Evolutionary conservation across 2,888 invertebrate genomes (phyloP), one percentile per base, ranked within the genome.

Genomic region (Arenicola marina): DNA sequence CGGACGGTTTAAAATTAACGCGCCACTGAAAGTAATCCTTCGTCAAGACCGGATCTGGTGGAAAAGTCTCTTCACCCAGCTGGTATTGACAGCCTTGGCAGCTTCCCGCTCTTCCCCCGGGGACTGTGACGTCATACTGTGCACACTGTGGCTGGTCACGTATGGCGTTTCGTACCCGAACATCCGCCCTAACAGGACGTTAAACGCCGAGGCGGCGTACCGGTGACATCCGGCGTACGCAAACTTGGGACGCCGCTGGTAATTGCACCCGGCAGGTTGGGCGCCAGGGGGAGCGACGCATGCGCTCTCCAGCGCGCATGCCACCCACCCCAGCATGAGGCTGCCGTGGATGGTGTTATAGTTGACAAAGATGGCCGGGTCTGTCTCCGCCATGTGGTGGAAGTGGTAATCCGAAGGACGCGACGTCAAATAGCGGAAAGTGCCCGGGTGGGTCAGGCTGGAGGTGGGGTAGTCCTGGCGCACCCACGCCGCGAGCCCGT

Each of bases 221-320:
- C 90, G 90, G 86, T 96, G 95, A 85, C 95, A 95, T 56, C 95
- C 95, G n/a, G 94, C 93, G 85, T 96, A 95, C 66, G 93, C 89
- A 85, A 93, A 96, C 79, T 91, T 90, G 21, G 96, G 95, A 84
- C 93, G 93, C 84, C 95, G 94, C 85, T 94, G 91, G 84, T 92
- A 94, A 77, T 91, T 88, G 83, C 95, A 95, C 7, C 94, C 94
- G 65, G 88, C 90, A 33, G 92, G 90, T 86, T 95, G 93, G 51
- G 83, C 78, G 7, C 84, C 95, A 73, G 93, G 91, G 2, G 95
- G 95, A 85, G 91, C 90, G 77, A 96, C 91, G 85, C 95, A 96
- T 83, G 94, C 93, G 76, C 90, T 88, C 46, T 92, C 92, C 69
- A 96, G 87, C 57, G 92, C 90, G 85, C 95, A 96, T 83, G 92